Base-by-base conservation (phyloP, 2,797 vertebrate genomes). In the Malacoctenus gilli region DNA sequence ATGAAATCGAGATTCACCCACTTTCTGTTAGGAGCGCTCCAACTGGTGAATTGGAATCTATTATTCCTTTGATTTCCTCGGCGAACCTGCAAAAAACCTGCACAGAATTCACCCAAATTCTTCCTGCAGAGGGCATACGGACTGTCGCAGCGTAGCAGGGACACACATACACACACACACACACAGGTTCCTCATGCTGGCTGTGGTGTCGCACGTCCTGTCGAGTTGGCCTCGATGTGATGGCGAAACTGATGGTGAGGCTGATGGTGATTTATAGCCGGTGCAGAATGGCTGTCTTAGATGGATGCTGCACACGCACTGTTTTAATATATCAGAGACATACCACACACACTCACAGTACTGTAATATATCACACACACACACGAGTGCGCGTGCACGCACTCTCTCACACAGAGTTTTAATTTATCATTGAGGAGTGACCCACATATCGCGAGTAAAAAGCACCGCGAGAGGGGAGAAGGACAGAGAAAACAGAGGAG, bases 361-460 rank as follows among this genome's bases (percentile, higher is more conserved):
- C 25, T 28, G 25, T 28, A 28, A 59, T 30, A 60, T 42, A 44
- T 2, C 59, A 64, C 36, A 48, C 32, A 15, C 47, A 49, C 56
- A 59, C 38, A 61, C 43, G n/a, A n/a, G n/a, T n/a, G n/a, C n/a
- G n/a, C n/a, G n/a, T n/a, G 34, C 21, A 49, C 8, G 8, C 44
- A 68, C 50, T 52, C 46, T 48, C 20, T 60, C 31, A 64, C 46
- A 69, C 52, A 55, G n/a, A 56, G 57, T 80, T 88, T 91, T 82
- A 87, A 89, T 90, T 86, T 71, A 89, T 90, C 85, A 84, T 50
- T 34, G 68, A 55, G 50, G 79, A 78, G 84, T 76, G 75, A 83
- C 80, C 85, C 75, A 88, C 72, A 89, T 86, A 85, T 79, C 80
- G 82, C 79, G 47, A 78, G 72, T 73, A 75, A 87, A n/a, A 77